Evolutionary conservation across 2,797 vertebrate genomes (phyloP).

Genomic region (Scleropages formosus): DNA sequence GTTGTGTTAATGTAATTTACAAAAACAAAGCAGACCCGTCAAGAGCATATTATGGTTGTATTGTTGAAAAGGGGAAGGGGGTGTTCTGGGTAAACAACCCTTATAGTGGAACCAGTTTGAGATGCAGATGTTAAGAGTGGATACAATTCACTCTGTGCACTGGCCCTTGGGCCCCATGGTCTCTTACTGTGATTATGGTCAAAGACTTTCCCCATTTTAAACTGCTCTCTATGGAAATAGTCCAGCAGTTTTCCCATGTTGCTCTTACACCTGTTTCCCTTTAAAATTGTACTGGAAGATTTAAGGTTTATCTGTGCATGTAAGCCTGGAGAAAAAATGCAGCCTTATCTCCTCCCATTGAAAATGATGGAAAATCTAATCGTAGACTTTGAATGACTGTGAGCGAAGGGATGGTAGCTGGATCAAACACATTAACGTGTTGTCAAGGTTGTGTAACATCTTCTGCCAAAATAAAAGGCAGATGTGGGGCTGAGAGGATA

Average conservation of each 20-base stretch:
- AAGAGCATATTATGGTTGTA: neutral
- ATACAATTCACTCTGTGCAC: neutral
- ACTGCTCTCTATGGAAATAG: neutral
- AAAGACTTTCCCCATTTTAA: neutral
- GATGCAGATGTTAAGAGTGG: neutral
- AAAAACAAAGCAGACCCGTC: neutral
- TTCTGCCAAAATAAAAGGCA: conserved; percentile 14
- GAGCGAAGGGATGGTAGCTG: neutral
- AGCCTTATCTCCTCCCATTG: conserved; percentile 25
- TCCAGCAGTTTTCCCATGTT: conserved; percentile 15
- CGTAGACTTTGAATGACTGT: neutral
- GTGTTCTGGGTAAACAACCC: neutral
- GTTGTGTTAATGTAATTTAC: too few species aligned
- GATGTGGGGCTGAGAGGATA: neutral
- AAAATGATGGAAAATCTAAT: conserved; percentile 12
- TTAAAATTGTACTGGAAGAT: conserved; percentile 13
- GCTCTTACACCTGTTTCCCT: conserved; percentile 20
- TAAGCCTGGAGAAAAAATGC: conserved; percentile 22
- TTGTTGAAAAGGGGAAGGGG: neutral
- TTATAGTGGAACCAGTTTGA: neutral
- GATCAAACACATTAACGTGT: conserved; percentile 21
- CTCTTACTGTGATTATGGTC: conserved; percentile 2
- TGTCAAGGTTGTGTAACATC: conserved; percentile 16
- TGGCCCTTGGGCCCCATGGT: neutral
- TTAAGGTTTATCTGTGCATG: conserved; percentile 23